These are phyloP conservation scores for Egretta garzetta DNA, from an alignment of 2,113 vertebrate genomes.

Conservation along the genomic window DNA sequence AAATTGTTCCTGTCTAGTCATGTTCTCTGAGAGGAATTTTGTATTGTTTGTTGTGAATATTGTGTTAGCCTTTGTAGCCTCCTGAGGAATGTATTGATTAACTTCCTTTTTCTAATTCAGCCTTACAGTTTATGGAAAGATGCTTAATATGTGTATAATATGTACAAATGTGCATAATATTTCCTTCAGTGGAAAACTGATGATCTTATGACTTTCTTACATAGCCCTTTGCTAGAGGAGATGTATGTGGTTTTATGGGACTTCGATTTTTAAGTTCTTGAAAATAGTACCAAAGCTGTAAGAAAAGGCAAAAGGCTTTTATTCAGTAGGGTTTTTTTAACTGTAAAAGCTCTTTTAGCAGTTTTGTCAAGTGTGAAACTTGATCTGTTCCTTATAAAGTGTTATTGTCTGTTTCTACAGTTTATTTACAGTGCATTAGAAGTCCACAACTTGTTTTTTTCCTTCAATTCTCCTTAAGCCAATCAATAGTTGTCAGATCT, in stretches of 20 bases:
- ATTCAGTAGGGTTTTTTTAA: background rate
- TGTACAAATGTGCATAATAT: background rate
- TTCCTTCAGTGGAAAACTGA: background rate
- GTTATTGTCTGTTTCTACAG: background rate
- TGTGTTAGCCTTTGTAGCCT: background rate
- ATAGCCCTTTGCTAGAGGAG: background rate
- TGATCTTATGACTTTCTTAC: background rate
- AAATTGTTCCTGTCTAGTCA: background rate
- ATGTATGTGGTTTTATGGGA: background rate
- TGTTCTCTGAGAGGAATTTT: background rate
- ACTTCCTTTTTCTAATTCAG: background rate
- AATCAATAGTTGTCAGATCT: background rate
- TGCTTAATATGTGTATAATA: background rate
- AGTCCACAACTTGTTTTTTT: background rate
- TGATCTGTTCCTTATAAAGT: background rate
- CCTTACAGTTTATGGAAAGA: background rate
- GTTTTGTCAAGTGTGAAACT: background rate
- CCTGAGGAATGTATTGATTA: background rate
- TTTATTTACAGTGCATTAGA: background rate
- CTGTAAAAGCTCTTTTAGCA: background rate
- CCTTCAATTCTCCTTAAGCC: background rate
- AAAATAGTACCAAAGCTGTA: background rate
- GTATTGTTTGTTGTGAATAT: background rate
- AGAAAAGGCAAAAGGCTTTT: background rate
- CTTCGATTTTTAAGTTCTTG: background rate